These are phyloP conservation scores for Strix uralensis DNA, from an alignment of 2,113 vertebrate genomes.

Conservation along the genomic window DNA sequence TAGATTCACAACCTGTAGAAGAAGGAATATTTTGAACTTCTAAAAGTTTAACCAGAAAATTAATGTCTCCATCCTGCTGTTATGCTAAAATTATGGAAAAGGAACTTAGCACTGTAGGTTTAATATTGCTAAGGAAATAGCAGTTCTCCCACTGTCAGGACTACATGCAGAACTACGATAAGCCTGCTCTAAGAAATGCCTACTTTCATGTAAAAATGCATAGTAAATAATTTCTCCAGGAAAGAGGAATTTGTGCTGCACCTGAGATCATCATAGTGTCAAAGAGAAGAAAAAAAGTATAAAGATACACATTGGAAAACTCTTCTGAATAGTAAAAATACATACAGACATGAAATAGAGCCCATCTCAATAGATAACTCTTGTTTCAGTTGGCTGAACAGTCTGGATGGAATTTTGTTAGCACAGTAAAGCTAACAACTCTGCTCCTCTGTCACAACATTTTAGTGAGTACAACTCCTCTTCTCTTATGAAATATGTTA, in stretches of 20 bases:
- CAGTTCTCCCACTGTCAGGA: not conserved
- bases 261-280: not conserved
- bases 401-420: not conserved
- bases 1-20: not conserved
- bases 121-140: not conserved
- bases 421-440: not conserved
- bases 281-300: not conserved
- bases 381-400: not conserved
- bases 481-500: not conserved
- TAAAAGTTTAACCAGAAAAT: not conserved
- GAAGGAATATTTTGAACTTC: not conserved
- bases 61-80: not conserved
- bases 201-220: constrained; percentile 5
- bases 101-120: not conserved
- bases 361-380: not conserved
- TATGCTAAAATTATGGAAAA: not conserved
- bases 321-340: not conserved
- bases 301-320: not conserved
- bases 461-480: not conserved
- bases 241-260: not conserved
- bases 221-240: not conserved
- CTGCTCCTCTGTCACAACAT: not conserved
- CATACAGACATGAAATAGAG: not conserved
- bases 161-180: constrained; percentile 11
- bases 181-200: not conserved